Conservation (phyloP, 2,113 vertebrate genomes). For the Proteles cristata region DNA sequence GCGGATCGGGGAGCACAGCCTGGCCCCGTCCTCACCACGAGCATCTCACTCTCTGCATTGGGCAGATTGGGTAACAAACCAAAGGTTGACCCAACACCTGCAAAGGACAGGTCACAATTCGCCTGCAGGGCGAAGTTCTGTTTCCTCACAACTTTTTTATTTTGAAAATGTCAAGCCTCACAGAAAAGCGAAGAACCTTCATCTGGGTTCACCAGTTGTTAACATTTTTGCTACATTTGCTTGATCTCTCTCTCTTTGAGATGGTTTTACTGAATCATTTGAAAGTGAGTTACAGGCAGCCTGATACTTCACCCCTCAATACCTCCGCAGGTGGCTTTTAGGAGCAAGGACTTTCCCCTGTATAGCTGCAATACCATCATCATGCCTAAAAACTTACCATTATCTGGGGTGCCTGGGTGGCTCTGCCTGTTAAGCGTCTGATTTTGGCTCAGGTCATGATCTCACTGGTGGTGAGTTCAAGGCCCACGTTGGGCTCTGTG, state of each 20-base stretch:
- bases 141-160: neutral
- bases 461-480: too few species aligned
- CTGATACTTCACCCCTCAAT: neutral
- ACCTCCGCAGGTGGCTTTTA: neutral
- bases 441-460: too few species aligned
- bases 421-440: too few species aligned
- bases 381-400: neutral
- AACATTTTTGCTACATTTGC: neutral
- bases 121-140: neutral
- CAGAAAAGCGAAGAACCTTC: neutral
- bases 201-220: neutral
- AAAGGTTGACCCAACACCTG: neutral
- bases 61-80: neutral
- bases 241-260: neutral
- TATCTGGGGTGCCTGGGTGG: too few species aligned
- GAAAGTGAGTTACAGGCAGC: neutral
- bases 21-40: neutral
- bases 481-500: too few species aligned
- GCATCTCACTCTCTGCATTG: fast-evolving
- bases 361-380: neutral
- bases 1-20: neutral
- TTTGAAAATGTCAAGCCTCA: neutral
- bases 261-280: neutral
- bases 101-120: neutral
- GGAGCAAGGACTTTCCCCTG: neutral